Evolutionary conservation across 2,113 vertebrate genomes (phyloP).

Genomic region (Mungos mungo): DNA sequence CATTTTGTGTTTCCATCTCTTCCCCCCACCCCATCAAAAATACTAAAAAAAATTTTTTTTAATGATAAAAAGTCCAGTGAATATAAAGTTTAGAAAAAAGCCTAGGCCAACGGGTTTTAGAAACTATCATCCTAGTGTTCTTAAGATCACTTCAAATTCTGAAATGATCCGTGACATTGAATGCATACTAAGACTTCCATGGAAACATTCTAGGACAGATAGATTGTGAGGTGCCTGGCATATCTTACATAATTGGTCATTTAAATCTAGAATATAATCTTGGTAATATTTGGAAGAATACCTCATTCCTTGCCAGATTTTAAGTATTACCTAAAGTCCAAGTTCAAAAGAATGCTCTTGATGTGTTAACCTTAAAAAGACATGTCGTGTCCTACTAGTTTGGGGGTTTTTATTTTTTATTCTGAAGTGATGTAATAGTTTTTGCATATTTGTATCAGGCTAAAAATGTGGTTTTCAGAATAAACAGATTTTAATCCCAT

Average conservation of each 20-base stretch:
- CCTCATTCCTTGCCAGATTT: conserved; percentile 37
- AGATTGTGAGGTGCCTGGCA: conserved; percentile 15
- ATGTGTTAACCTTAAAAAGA: not conserved
- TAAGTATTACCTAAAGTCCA: not conserved
- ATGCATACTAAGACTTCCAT: not conserved
- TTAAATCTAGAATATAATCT: not conserved
- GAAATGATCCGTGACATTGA: not conserved
- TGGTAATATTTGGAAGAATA: conserved; percentile 9
- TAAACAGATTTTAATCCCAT: not conserved
- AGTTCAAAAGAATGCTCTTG: not conserved
- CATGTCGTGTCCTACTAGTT: not conserved
- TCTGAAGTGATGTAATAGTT: not conserved
- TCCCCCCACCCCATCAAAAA: too few species aligned
- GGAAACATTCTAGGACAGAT: conserved; percentile 4
- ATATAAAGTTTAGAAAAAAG: not conserved
- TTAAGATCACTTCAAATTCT: conserved; percentile 26
- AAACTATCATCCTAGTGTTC: not conserved
- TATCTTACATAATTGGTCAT: conserved; percentile 28
- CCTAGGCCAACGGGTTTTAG: not conserved
- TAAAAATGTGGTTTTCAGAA: conserved; percentile 37
- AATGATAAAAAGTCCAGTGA: too few species aligned
- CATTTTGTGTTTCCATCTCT: too few species aligned
- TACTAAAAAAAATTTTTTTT: too few species aligned
- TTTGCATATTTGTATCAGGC: not conserved
- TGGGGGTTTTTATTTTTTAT: conserved; percentile 57